Evolutionary conservation across 2,888 invertebrate genomes (phyloP).

Genomic region (Diaphora mendica): DNA sequence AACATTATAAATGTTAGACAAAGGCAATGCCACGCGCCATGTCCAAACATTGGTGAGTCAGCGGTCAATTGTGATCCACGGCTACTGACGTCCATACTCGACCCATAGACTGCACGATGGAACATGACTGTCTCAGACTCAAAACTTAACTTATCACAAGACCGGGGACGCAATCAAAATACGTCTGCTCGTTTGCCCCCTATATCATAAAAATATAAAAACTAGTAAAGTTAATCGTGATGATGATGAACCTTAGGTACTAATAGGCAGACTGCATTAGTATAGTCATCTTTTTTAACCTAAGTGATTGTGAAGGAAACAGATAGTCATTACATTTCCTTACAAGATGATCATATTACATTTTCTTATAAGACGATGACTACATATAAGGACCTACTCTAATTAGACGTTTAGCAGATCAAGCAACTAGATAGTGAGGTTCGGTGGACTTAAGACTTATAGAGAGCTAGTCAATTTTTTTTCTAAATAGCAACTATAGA

Average conservation of each 20-base stretch:
- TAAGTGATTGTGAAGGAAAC: not conserved
- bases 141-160: not conserved
- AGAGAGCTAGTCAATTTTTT: not conserved
- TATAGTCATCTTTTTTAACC: not conserved
- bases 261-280: too few relatives aligned
- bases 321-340: not conserved
- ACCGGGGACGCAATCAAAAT: not conserved
- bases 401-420: not conserved
- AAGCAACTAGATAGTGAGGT: not conserved
- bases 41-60: slow-evolving; percentile 77
- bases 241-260: too few relatives aligned
- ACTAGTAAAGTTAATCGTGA: too few relatives aligned
- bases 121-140: not conserved
- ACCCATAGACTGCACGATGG: slow-evolving; percentile 8
- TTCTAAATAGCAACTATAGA: not conserved
- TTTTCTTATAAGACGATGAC: too few relatives aligned
- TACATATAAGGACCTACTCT: not conserved
- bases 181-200: too few relatives aligned
- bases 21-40: slow-evolving; percentile 82
- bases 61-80: slow-evolving; percentile 27
- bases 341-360: not conserved
- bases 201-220: too few relatives aligned
- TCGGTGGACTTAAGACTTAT: not conserved
- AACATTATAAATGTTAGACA: slow-evolving; percentile 70
- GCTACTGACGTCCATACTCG: slow-evolving; percentile 26